Percentiles rank a stretch among this genome's conserved stretches.
phyloP scores from a whole-genome alignment of 2,113 vertebrate species.

The Hystrix cristata region DNA sequence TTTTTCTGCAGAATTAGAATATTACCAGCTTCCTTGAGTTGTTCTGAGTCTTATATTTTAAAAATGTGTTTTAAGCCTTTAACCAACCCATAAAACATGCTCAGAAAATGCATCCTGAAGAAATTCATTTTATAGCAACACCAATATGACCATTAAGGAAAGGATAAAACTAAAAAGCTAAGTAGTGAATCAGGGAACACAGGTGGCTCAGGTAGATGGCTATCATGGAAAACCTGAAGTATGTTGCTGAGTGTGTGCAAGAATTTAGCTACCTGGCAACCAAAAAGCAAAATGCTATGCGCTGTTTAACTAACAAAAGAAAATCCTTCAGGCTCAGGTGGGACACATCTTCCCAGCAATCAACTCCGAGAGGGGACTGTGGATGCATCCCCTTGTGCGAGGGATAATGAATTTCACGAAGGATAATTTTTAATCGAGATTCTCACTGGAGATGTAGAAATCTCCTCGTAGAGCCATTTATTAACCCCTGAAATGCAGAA shows the following conservation, averaged over 20 bases:
- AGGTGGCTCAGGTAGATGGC: accelerated
- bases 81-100: background rate
- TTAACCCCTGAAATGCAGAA: background rate
- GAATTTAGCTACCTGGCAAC: background rate
- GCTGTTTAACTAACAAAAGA: background rate
- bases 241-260: background rate
- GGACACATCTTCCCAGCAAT: background rate
- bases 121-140: background rate
- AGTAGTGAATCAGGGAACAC: accelerated
- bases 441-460: background rate
- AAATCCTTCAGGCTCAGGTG: background rate
- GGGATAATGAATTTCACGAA: background rate
- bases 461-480: background rate
- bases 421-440: background rate
- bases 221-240: background rate
- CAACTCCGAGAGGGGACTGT: background rate
- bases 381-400: background rate
- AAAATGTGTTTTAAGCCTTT: background rate
- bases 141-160: background rate
- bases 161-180: background rate
- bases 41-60: background rate
- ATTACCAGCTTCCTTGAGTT: background rate
- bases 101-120: background rate
- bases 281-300: background rate
- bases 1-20: background rate